Percentiles rank a stretch among this genome's conserved stretches.
phyloP scores from a whole-genome alignment of 1,140 invertebrate genomes.

The Drosophila littoralis region DNA sequence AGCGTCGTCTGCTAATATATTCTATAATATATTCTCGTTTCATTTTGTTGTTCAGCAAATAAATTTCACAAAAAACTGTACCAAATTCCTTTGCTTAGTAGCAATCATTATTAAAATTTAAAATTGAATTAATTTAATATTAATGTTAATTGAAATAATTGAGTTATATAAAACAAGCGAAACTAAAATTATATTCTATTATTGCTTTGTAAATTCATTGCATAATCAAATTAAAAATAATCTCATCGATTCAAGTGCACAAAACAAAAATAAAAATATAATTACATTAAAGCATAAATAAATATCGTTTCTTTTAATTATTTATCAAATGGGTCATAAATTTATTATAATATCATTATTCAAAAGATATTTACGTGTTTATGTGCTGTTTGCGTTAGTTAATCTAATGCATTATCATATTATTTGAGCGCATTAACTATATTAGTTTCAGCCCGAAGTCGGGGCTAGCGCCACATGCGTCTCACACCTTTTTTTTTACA shows the following conservation, averaged over 20 bases:
- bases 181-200: neutral
- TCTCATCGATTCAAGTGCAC: no score
- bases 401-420: neutral
- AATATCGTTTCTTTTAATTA: neutral
- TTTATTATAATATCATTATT: neutral
- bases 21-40: neutral
- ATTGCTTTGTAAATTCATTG: neutral
- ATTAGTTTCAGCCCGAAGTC: neutral
- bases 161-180: neutral
- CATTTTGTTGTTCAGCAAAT: neutral
- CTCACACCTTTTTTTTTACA: conserved; percentile 50
- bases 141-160: neutral
- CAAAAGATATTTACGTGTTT: neutral
- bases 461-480: neutral
- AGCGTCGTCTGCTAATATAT: neutral
- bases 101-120: no score
- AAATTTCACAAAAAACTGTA: neutral
- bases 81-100: no score
- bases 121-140: no score
- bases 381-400: neutral
- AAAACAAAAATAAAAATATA: neutral
- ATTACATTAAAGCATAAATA: neutral
- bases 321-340: neutral
- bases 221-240: no score
- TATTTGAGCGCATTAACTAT: neutral